A percentile compares a stretch with the other conserved stretches of the same genome.
Conservation (phyloP, 2,113 vertebrate genomes). For the Istiophorus platypterus region DNA sequence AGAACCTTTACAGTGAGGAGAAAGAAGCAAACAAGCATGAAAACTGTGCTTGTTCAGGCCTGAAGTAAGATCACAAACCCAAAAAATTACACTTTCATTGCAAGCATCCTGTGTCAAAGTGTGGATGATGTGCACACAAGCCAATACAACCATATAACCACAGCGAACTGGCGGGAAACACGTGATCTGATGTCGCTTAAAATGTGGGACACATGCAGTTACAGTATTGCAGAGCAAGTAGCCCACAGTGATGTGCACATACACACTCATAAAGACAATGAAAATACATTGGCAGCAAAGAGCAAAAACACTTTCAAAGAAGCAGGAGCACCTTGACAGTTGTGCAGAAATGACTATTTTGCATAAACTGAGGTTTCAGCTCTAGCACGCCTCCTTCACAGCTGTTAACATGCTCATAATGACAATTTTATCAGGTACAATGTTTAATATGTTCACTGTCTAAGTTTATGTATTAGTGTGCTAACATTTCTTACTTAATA, state of each 20-base stretch:
- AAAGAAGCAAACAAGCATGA: neutral
- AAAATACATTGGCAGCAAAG: no score
- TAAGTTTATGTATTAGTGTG: no score
- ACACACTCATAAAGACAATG: neutral
- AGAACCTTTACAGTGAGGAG: neutral
- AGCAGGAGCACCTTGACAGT: neutral
- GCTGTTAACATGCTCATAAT: no score
- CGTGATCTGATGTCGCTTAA: conserved; percentile 6
- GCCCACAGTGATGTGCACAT: neutral
- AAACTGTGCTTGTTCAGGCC: neutral
- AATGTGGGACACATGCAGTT: neutral
- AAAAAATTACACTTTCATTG: neutral
- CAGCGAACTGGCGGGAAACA: conserved; percentile 37
- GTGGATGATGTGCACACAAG: neutral
- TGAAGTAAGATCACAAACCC: conserved; percentile 2
- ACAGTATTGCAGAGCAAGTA: neutral
- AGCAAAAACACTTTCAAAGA: no score
- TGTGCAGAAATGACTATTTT: neutral
- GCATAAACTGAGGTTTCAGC: no score
- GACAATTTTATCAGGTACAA: no score
- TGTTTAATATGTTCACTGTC: no score
- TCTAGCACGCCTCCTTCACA: no score
- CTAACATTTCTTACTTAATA: no score
- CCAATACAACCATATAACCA: neutral
- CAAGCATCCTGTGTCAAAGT: conserved; percentile 3